A percentile compares a stretch with the other conserved stretches of the same genome.
Conservation (phyloP, 1,140 invertebrate species). For the Pachyrhynchus sulphureomaculatus region DNA sequence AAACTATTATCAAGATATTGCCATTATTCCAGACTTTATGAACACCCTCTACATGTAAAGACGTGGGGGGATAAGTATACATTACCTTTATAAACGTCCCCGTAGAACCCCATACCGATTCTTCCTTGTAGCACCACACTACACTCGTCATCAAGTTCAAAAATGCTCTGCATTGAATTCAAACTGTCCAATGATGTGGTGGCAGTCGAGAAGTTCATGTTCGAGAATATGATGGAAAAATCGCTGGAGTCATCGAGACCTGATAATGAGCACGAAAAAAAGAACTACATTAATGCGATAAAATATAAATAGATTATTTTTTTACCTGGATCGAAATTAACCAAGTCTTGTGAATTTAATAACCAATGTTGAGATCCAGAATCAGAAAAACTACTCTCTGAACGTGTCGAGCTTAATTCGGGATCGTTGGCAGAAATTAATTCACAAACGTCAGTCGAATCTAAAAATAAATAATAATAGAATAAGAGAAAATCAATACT, state of each 20-base stretch:
- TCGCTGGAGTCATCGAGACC: constrained; percentile 37
- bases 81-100: constrained; percentile 66
- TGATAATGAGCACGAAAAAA: not conserved
- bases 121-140: constrained; percentile 61
- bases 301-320: too few species aligned
- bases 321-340: constrained; percentile 22
- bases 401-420: not conserved
- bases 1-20: too few species aligned
- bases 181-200: constrained; percentile 48
- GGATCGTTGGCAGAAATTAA: constrained; percentile 24
- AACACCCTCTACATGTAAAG: too few species aligned
- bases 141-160: constrained; percentile 54
- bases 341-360: constrained; percentile 19
- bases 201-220: constrained; percentile 45
- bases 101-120: constrained; percentile 72
- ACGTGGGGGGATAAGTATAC: too few species aligned
- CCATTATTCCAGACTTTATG: too few species aligned
- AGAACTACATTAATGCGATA: too few species aligned
- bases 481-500: not conserved
- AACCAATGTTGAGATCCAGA: constrained; percentile 24
- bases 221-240: constrained; percentile 46
- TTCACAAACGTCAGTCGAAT: constrained; percentile 15
- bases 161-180: constrained; percentile 48
- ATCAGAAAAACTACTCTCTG: constrained; percentile 4
- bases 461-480: constrained; percentile 16